These are phyloP conservation scores for Bilobella aurantiaca DNA, from an alignment of 1,140 invertebrate species.

Conservation along the genomic window DNA sequence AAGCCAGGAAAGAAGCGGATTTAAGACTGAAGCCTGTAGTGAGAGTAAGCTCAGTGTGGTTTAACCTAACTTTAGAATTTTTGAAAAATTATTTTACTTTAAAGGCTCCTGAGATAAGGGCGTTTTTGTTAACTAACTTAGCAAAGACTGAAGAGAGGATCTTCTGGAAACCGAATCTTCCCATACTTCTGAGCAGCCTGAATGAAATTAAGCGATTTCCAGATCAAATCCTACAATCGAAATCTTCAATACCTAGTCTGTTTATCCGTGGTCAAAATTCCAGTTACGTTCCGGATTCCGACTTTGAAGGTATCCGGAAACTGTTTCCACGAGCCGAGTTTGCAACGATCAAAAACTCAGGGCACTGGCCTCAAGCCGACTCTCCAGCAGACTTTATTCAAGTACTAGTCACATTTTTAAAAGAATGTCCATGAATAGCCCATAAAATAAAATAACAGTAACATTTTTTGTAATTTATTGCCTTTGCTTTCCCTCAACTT, in stretches of 20 bases:
- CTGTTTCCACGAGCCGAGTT: slow-evolving; percentile 68
- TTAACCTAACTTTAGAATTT: too few species aligned
- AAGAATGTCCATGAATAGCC: neutral
- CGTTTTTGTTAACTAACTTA: slow-evolving; percentile 70
- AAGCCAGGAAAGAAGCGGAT: slow-evolving; percentile 52
- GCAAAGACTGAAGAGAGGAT: slow-evolving; percentile 47
- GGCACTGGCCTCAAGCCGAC: slow-evolving; percentile 87
- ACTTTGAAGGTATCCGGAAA: slow-evolving; percentile 54
- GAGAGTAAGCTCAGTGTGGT: too few species aligned
- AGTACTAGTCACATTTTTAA: slow-evolving; percentile 38
- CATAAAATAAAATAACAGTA: neutral
- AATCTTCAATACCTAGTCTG: slow-evolving; percentile 57
- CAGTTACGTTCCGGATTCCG: slow-evolving; percentile 58
- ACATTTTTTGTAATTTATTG: neutral
- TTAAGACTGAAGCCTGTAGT: slow-evolving; percentile 43
- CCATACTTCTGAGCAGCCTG: slow-evolving; percentile 55
- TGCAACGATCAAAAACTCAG: slow-evolving; percentile 61
- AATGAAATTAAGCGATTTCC: slow-evolving; percentile 55
- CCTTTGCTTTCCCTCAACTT: neutral
- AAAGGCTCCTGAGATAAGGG: slow-evolving; percentile 43
- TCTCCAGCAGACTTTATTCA: slow-evolving; percentile 69
- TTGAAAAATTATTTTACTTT: too few species aligned
- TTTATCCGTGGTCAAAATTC: slow-evolving; percentile 74
- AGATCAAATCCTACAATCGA: slow-evolving; percentile 37
- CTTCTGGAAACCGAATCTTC: slow-evolving; percentile 69